phyloP scores from a whole-genome alignment of 2,113 vertebrate species.

The Pteropus alecto region DNA sequence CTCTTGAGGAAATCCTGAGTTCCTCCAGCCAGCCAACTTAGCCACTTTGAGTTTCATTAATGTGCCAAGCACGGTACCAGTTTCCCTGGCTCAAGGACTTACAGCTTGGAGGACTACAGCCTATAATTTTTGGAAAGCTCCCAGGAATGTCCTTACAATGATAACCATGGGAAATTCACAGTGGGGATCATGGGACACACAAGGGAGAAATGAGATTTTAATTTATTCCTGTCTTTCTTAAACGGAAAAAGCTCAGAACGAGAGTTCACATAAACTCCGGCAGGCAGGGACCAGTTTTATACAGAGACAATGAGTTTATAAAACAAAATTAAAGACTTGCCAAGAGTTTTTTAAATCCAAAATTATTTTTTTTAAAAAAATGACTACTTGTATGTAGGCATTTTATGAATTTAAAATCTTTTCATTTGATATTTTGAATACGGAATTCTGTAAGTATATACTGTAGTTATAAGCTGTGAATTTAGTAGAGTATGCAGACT shows the following conservation, averaged over 20 bases:
- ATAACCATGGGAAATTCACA: neutral
- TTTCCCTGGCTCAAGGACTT: neutral
- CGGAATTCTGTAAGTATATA: neutral
- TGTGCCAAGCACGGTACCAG: too few species aligned
- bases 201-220: neutral
- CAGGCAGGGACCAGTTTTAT: neutral
- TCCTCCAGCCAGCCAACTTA: neutral
- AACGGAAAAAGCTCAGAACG: neutral
- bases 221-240: neutral
- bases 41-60: neutral
- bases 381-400: neutral
- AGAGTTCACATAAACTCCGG: neutral
- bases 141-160: neutral
- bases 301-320: neutral
- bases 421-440: neutral
- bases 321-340: neutral
- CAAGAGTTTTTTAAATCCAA: neutral
- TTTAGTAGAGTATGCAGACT: neutral
- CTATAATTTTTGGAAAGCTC: neutral
- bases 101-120: neutral
- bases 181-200: neutral
- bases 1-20: neutral
- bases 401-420: constrained; percentile 10
- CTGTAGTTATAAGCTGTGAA: neutral
- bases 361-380: neutral